Evolutionary conservation across 2,113 vertebrate species (phyloP).

Genomic region (Salvelinus alpinus): DNA sequence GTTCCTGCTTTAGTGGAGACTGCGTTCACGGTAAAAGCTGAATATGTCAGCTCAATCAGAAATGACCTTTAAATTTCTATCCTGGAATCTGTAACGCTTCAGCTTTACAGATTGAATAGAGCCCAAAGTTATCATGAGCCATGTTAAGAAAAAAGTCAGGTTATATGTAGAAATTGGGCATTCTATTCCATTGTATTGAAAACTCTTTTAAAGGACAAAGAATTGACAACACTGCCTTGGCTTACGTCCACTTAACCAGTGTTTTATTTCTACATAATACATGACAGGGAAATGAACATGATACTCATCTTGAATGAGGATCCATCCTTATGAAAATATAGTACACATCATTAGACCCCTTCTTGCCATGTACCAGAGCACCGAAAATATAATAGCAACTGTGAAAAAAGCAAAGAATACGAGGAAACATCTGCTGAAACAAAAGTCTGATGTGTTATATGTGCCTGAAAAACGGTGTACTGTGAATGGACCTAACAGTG

Average conservation of each 20-base stretch:
- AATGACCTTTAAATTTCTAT: no score
- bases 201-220: slow-evolving; percentile 47
- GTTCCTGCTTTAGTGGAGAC: no score
- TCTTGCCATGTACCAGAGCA: slow-evolving; percentile 71
- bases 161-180: slow-evolving; percentile 52
- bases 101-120: no score
- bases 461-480: slow-evolving; percentile 73
- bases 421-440: slow-evolving; percentile 51
- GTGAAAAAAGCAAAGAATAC: slow-evolving; percentile 60
- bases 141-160: not conserved
- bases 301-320: slow-evolving; percentile 66
- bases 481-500: slow-evolving; percentile 63
- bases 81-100: no score
- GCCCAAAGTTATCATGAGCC: no score
- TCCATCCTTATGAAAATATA: slow-evolving; percentile 72
- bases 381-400: slow-evolving; percentile 69
- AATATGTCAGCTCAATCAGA: no score
- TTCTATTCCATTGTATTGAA: not conserved
- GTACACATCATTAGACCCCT: slow-evolving; percentile 68
- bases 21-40: no score
- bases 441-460: slow-evolving; percentile 59
- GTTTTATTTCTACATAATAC: slow-evolving; percentile 81
- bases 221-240: slow-evolving; percentile 33
- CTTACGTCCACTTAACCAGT: slow-evolving; percentile 71
- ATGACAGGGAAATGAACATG: slow-evolving; percentile 78